Percentiles rank a stretch among this genome's conserved stretches.
Evolutionary conservation across 35 echinoderm and acorn worm species (phyloP).

Genomic region (Ophiothrix spiculata): DNA sequence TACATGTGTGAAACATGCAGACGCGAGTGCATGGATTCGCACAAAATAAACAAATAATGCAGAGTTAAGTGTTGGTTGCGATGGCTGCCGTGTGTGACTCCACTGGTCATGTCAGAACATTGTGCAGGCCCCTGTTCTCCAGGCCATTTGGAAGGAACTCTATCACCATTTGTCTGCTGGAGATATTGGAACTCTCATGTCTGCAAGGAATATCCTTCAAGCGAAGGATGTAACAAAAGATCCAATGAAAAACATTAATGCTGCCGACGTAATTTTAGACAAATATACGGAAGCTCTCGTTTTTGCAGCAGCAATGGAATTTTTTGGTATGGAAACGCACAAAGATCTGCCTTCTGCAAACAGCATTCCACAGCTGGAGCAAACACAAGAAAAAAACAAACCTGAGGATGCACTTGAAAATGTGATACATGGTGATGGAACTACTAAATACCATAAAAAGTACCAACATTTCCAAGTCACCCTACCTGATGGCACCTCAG

Average conservation of each 20-base stretch:
- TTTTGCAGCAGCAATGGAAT: conserved; percentile 43
- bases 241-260: conserved; percentile 68
- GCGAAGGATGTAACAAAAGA: conserved; percentile 56
- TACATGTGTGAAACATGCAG: too few relatives aligned
- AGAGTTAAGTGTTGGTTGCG: too few relatives aligned
- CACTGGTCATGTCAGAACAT: too few relatives aligned
- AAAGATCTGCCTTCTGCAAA: too few relatives aligned
- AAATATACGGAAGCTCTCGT: conserved; percentile 58
- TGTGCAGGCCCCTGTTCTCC: too few relatives aligned
- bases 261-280: conserved; percentile 46
- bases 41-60: too few relatives aligned
- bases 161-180: conserved; percentile 43
- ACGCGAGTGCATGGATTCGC: too few relatives aligned
- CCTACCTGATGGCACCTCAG: conserved; percentile 29
- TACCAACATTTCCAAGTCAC: conserved; percentile 69
- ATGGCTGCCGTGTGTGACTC: too few relatives aligned
- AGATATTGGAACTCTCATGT: conserved; percentile 67
- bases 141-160: conserved; percentile 64
- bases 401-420: too few relatives aligned
- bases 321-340: conserved; percentile 52
- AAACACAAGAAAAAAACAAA: too few relatives aligned
- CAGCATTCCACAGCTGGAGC: too few relatives aligned
- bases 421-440: conserved; percentile 58
- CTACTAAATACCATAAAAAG: conserved; percentile 57
- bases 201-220: conserved; percentile 61